Evolutionary conservation across 1,140 invertebrate species (phyloP).

Genomic region (Lasaia peninsularis): DNA sequence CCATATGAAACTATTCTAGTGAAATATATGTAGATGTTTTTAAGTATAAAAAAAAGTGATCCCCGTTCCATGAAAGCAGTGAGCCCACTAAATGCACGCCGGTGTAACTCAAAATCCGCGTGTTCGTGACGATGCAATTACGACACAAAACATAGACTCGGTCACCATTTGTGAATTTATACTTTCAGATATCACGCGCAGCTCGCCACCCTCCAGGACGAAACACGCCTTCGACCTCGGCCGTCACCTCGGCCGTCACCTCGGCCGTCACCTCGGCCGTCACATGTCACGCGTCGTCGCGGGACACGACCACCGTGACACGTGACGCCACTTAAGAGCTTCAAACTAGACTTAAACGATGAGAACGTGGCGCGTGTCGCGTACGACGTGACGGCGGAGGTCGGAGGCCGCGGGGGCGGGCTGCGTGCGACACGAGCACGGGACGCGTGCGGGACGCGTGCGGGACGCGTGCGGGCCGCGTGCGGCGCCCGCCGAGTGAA

Average conservation of each 20-base stretch:
- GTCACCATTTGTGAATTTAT: conserved; percentile 63
- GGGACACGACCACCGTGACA: no score
- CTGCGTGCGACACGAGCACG: conserved; percentile 75
- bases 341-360: no score
- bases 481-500: conserved; percentile 78
- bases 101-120: conserved; percentile 51
- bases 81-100: conserved; percentile 67
- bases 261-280: no score
- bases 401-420: conserved; percentile 68
- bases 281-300: no score
- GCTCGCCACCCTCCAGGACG: conserved; percentile 29
- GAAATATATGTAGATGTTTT: conserved; percentile 33
- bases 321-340: no score
- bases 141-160: conserved; percentile 49
- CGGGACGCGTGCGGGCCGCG: conserved; percentile 76
- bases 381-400: conserved; percentile 32
- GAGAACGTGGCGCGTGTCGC: no score
- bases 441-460: conserved; percentile 39
- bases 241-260: no score
- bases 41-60: conserved; percentile 45
- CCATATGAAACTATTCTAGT: no score
- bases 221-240: conserved; percentile 26
- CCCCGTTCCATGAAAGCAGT: conserved; percentile 70
- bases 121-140: conserved; percentile 61
- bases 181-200: conserved; percentile 42